These are phyloP conservation scores for Centropyge bicolor DNA, from an alignment of 2,797 vertebrate genomes.

Conservation along the genomic window DNA sequence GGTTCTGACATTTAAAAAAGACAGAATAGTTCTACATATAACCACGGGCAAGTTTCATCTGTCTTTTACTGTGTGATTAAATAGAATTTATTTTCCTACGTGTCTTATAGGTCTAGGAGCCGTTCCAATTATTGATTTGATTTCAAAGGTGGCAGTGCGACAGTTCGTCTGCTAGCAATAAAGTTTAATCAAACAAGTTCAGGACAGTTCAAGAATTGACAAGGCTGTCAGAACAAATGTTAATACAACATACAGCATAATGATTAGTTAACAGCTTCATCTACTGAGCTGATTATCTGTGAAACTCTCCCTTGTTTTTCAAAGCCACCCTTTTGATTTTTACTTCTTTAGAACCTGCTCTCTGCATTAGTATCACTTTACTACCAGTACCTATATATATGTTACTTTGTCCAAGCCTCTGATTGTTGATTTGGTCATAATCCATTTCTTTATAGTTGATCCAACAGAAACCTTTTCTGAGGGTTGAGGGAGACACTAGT, in stretches of 20 bases:
- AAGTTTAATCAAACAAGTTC: constrained; percentile 57
- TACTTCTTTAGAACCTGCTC: not conserved
- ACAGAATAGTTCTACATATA: not conserved
- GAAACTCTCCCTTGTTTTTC: constrained; percentile 27
- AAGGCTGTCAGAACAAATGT: constrained; percentile 61
- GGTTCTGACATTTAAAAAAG: not conserved
- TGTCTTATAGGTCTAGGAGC: constrained; percentile 41
- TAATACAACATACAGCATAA: constrained; percentile 36
- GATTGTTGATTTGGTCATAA: not conserved
- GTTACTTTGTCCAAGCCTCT: not conserved
- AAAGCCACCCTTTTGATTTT: not conserved
- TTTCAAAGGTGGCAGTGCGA: constrained; percentile 46
- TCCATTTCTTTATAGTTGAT: not conserved
- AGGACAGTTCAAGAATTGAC: constrained; percentile 52
- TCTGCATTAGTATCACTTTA: not conserved
- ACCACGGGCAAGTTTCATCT: not conserved
- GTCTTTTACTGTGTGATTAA: constrained; percentile 15
- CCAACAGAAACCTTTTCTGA: constrained; percentile 6
- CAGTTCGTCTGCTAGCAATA: constrained; percentile 46
- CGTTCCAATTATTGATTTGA: constrained; percentile 63
- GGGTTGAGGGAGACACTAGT: not conserved
- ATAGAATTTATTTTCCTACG: constrained; percentile 29
- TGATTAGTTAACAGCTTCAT: constrained; percentile 50
- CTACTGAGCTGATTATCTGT: constrained; percentile 41
- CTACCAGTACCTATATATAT: not conserved